Evolutionary conservation across 2,797 vertebrate species (phyloP).

Genomic region (Antrozous pallidus): DNA sequence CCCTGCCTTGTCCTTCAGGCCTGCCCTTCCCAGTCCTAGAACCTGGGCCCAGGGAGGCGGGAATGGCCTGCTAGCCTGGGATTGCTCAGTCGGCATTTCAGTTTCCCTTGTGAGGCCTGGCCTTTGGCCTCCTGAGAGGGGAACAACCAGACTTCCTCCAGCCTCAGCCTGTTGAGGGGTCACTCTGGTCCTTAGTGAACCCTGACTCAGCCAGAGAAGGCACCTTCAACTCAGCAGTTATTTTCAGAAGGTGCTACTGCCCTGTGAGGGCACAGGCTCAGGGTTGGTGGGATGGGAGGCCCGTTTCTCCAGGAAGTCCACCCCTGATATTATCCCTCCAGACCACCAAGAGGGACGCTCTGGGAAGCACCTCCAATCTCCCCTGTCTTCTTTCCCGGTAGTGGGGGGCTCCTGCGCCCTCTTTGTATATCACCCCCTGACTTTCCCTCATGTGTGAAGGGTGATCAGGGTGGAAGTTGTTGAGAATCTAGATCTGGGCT

Average conservation of each 20-base stretch:
- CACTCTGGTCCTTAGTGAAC: background rate
- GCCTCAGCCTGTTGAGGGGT: background rate
- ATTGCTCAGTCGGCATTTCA: background rate
- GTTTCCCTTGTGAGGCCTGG: background rate
- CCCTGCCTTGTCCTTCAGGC: background rate
- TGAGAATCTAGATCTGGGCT: background rate
- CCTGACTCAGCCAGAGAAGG: slow-evolving; percentile 19
- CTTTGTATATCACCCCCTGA: background rate
- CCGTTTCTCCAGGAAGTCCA: background rate
- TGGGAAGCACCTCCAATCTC: background rate
- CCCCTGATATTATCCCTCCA: background rate
- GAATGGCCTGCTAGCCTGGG: background rate
- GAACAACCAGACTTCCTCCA: slow-evolving; percentile 50
- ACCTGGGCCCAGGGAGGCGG: background rate
- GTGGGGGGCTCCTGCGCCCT: background rate
- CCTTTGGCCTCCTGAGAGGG: slow-evolving; percentile 35
- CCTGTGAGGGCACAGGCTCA: background rate
- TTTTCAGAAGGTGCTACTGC: background rate
- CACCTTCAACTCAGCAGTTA: background rate
- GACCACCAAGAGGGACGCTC: background rate
- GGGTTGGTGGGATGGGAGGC: background rate
- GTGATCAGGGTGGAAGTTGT: background rate
- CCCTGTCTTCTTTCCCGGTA: background rate
- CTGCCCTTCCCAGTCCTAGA: background rate
- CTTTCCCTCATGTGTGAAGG: background rate